Conservation (phyloP, 2,888 invertebrate genomes). For the Zygogramma bicolorata region DNA sequence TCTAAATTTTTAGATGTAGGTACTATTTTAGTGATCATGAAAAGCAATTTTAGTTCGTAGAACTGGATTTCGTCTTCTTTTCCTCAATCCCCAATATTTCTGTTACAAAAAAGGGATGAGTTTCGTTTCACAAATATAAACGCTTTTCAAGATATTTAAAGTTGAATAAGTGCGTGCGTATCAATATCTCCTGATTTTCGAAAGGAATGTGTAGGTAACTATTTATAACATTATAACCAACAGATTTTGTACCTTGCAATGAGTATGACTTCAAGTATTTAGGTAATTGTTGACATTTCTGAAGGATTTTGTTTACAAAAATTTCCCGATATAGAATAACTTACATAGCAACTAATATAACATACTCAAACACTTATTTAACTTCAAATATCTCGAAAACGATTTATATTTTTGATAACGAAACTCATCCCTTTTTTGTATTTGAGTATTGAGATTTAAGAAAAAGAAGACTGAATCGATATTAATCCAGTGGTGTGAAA, state of each 20-base stretch:
- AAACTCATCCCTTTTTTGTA: not conserved
- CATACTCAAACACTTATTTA: not conserved
- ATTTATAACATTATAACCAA: not conserved
- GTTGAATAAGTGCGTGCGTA: not conserved
- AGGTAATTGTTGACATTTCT: not conserved
- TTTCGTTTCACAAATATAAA: not conserved
- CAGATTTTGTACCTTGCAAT: not conserved
- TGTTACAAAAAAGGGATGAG: not conserved
- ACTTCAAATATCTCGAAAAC: not conserved
- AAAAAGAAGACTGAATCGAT: not conserved
- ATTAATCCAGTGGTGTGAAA: not conserved
- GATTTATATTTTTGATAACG: not conserved
- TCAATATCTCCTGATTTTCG: not conserved
- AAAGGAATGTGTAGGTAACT: not conserved
- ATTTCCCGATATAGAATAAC: not conserved
- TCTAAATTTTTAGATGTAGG: too few species aligned
- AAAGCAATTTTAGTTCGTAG: not conserved
- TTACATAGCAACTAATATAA: not conserved
- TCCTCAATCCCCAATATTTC: not conserved
- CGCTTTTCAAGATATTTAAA: not conserved
- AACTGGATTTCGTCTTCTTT: not conserved
- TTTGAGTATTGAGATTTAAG: not conserved
- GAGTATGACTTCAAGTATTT: not conserved
- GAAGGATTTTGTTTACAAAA: not conserved
- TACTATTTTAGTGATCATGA: too few species aligned